Evolutionary conservation across 92 coral and sea anemone genomes (phyloP), one percentile per base, ranked within the genome.

Genomic region (Paramuricea clavata): DNA sequence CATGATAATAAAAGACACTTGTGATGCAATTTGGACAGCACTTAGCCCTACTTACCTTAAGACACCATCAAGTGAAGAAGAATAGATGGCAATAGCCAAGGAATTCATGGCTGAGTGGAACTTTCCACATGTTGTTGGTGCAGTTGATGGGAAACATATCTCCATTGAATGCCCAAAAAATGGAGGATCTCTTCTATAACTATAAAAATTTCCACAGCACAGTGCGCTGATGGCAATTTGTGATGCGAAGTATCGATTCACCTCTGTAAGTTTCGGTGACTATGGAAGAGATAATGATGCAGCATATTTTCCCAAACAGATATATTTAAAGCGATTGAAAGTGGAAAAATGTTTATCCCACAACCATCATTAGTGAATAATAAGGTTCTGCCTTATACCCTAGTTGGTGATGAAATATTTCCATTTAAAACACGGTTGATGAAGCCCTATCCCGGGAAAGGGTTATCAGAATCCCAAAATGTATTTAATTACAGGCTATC

Each of bases 281-380:
- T 83, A 47, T 49, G 87, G 87, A 52, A 30, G 81, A 33, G 87
- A 83, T 50, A 83, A 83, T 33, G 87, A 70, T 83, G 81, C 87
- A 30, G 70, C 87, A 49, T 67, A 70, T 70, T 54, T 83, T 71
- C 31, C 61, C 41, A 67, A 83, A 49, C 69, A 70, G 32, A 49
- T 27, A 67, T 68, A 70, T 64, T 62, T 52, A 56, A 49, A 49
- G 81, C 69, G 33, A 33, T 83, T 32, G 87, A 83, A 22, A 52
- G 57, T 31, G 42, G 71, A 12, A n/a, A n/a, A n/a, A n/a, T n/a
- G n/a, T n/a, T n/a, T n/a, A n/a, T n/a, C n/a, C 87, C 87, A 49
- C 49, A 50, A 49, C 81, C 87, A 49, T 76, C 71, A 70, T 67
- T 83, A 11, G 71, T 69, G 13, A 49, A 83, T 54, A 68, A 69